A percentile compares a stretch with the other conserved stretches of the same genome.
These are phyloP conservation scores for Jacana jacana DNA, from an alignment of 2,113 vertebrate species.

Conservation along the genomic window DNA sequence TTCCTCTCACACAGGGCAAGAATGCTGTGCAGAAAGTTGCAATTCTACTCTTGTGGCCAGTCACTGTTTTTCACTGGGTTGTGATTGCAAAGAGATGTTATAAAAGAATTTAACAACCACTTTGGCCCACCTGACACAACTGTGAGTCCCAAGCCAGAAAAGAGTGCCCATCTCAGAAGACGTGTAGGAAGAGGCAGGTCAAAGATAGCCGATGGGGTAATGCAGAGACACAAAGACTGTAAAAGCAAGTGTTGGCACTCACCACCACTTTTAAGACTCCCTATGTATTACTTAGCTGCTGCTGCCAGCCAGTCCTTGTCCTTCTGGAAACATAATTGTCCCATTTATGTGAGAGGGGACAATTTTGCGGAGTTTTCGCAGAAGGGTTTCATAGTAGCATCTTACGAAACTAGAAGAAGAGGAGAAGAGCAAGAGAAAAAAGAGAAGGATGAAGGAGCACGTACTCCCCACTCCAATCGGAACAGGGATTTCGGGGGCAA, in stretches of 20 bases:
- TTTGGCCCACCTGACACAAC: not conserved
- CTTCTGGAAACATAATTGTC: not conserved
- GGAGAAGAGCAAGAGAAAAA: not conserved
- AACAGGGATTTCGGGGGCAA: not conserved
- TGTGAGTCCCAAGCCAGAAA: not conserved
- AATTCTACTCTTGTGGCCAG: not conserved
- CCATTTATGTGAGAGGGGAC: not conserved
- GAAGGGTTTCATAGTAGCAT: not conserved
- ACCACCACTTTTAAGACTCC: not conserved
- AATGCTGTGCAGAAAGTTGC: fast-evolving
- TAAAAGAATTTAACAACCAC: not conserved
- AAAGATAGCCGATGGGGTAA: not conserved
- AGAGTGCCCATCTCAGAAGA: not conserved
- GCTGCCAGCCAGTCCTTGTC: not conserved
- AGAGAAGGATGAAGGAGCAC: not conserved
- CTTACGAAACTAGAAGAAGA: not conserved
- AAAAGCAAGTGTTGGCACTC: not conserved
- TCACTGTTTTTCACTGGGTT: fast-evolving
- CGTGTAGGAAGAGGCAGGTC: not conserved
- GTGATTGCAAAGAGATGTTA: not conserved
- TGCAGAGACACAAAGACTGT: not conserved
- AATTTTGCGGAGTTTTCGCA: not conserved
- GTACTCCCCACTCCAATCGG: not conserved
- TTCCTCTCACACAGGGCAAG: not conserved
- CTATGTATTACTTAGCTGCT: not conserved